A percentile compares a stretch with the other conserved stretches of the same genome.
Conservation (phyloP, 2,113 vertebrate species). For the Heloderma charlesbogerti region DNA sequence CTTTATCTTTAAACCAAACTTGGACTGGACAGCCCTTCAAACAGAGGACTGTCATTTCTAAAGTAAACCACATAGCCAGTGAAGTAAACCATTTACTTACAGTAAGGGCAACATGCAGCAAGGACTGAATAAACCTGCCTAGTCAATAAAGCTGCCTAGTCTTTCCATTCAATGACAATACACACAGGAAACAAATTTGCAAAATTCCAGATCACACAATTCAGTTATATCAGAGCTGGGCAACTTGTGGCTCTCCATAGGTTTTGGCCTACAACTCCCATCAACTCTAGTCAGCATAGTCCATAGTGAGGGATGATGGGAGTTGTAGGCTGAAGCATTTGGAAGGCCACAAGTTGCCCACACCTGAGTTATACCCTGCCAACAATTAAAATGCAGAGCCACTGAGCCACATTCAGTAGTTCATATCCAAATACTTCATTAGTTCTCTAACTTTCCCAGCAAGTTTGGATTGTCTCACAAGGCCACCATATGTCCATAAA, state of each 20-base stretch:
- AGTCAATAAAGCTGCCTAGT: not conserved
- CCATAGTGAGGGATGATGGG: too few relatives aligned
- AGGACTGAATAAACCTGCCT: not conserved
- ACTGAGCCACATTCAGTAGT: not conserved
- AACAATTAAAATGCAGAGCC: not conserved
- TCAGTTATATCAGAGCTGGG: too few relatives aligned
- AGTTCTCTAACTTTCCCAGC: not conserved
- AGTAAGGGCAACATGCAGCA: not conserved
- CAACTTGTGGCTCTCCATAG: too few relatives aligned
- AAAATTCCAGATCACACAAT: not conserved
- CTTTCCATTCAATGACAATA: not conserved
- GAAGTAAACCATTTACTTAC: not conserved
- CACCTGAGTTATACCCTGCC: not conserved
- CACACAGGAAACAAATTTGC: not conserved
- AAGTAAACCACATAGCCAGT: not conserved
- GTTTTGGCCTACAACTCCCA: too few relatives aligned
- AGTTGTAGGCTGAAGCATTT: too few relatives aligned
- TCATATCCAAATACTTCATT: not conserved
- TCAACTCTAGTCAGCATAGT: too few relatives aligned
- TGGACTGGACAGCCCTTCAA: not conserved
- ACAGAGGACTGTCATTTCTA: not conserved
- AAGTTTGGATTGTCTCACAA: not conserved
- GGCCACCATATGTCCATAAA: not conserved
- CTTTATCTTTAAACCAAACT: not conserved
- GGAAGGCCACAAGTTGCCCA: too few relatives aligned